Base-by-base conservation (phyloP, 2,888 invertebrate genomes). In the Oegoconia quadripuncta region DNA sequence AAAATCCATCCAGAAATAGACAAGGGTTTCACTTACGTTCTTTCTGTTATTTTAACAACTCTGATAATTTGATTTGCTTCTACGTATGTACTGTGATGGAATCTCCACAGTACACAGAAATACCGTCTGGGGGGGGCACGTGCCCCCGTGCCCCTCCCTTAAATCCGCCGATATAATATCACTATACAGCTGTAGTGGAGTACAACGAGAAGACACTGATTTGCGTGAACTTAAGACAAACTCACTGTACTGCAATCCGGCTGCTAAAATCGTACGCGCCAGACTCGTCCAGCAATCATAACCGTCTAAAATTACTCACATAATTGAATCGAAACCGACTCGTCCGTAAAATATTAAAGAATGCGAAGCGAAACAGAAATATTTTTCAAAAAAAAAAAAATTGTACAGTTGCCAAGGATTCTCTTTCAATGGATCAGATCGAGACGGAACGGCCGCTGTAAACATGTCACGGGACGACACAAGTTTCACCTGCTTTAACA, bases 361-460 rank as follows among this genome's bases (percentile, higher is more conserved):
- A 38, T 38, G 42, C 41, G 41, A 23, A 46, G 45, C 42, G 40
- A 52, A 37, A 48, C 44, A 44, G 42, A 48, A 52, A 53, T 48
- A 56, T 52, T 42, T 64, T 64, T 63, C 67, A 55, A 50, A 48
- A 33, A 44, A 48, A 50, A 54, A 60, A 34, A 59, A 63, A 55
- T 73, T 74, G 75, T 63, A 54, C 52, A 35, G 41, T 47, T 79
- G 78, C 81, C 80, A 81, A 76, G 54, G 54, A 55, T 52, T 60
- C 60, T 59, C 53, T 38, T 42, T 48, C 29, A 47, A 44, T 43
- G 41, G 38, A 3, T 22, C 39, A 35, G 50, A 64, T 54, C 52
- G 53, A 50, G 59, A 50, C 46, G 46, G 39, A 44, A 41, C 36
- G 31, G 36, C 23, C 22, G 46, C 43, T 50, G 63, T 73, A 69